Conservation (phyloP, 2,888 invertebrate genomes). For the Colostygia pectinataria region DNA sequence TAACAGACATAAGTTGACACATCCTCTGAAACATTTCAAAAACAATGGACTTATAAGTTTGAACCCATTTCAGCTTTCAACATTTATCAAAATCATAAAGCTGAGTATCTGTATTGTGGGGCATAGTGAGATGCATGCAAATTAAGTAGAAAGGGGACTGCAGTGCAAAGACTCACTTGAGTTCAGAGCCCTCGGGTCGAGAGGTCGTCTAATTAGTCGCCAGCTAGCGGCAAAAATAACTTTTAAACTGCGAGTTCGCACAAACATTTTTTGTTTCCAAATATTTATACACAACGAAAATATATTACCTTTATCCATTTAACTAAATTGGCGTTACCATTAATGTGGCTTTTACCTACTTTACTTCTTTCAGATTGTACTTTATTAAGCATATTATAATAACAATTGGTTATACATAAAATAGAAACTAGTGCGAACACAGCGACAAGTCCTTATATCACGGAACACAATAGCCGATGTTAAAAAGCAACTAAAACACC, state of each 20-base stretch:
- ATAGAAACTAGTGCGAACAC: too few relatives aligned
- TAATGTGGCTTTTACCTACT: too few relatives aligned
- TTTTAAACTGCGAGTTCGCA: constrained; percentile 26
- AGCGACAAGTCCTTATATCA: too few relatives aligned
- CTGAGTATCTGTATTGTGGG: constrained; percentile 15
- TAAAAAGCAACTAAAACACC: too few relatives aligned
- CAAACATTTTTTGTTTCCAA: too few relatives aligned
- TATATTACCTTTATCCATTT: background rate
- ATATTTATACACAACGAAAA: background rate
- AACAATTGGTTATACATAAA: too few relatives aligned
- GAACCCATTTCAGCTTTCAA: background rate
- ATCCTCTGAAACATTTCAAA: background rate
- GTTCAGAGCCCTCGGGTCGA: constrained; percentile 45
- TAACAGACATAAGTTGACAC: too few relatives aligned
- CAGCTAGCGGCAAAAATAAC: constrained; percentile 26
- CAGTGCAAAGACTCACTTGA: constrained; percentile 45
- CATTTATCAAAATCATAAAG: constrained; percentile 13
- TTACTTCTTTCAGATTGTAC: too few relatives aligned
- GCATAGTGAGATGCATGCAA: constrained; percentile 35
- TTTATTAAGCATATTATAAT: too few relatives aligned
- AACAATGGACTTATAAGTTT: background rate
- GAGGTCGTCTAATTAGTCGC: constrained; percentile 53
- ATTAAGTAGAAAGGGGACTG: constrained; percentile 43
- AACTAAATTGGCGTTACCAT: too few relatives aligned
- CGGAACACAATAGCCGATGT: too few relatives aligned